Percentiles rank a stretch among this genome's conserved stretches.
These are phyloP conservation scores for Ammodytes dubius DNA, from an alignment of 2,113 vertebrate species.

Conservation along the genomic window DNA sequence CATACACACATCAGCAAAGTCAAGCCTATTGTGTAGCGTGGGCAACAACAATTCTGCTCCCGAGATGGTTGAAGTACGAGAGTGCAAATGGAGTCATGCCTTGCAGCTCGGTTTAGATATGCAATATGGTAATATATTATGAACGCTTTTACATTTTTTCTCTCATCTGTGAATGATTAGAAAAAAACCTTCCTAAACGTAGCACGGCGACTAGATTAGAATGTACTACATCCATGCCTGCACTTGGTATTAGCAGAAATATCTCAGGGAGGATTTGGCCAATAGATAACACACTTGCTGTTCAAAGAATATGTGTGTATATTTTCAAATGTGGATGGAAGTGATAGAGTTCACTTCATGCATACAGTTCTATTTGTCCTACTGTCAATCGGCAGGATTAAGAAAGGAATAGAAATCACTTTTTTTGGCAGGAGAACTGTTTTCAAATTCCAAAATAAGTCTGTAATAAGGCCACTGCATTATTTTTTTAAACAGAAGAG, in stretches of 20 bases:
- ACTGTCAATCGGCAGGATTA: neutral
- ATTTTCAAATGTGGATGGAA: neutral
- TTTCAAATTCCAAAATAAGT: neutral
- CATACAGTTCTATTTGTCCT: neutral
- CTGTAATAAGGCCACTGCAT: neutral
- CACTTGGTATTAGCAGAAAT: neutral
- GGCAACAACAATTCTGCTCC: slow-evolving; percentile 55
- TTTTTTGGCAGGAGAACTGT: too few species aligned
- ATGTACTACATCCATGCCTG: neutral
- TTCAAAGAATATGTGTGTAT: neutral
- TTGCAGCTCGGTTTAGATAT: slow-evolving; percentile 44
- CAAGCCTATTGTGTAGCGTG: slow-evolving; percentile 56
- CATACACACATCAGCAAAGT: slow-evolving; percentile 60
- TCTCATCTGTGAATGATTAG: slow-evolving; percentile 4
- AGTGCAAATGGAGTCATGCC: slow-evolving; percentile 53
- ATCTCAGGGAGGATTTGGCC: too few species aligned
- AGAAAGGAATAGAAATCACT: neutral
- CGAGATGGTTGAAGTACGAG: slow-evolving; percentile 50
- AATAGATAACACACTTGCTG: neutral
- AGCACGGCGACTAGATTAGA: neutral
- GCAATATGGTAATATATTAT: slow-evolving; percentile 26
- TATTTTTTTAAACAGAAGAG: neutral
- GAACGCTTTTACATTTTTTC: slow-evolving; percentile 8
- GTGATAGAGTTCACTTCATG: neutral
- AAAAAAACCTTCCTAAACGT: neutral